These are phyloP conservation scores for Aegithalos caudatus DNA, from an alignment of 2,113 vertebrate genomes.

Conservation along the genomic window DNA sequence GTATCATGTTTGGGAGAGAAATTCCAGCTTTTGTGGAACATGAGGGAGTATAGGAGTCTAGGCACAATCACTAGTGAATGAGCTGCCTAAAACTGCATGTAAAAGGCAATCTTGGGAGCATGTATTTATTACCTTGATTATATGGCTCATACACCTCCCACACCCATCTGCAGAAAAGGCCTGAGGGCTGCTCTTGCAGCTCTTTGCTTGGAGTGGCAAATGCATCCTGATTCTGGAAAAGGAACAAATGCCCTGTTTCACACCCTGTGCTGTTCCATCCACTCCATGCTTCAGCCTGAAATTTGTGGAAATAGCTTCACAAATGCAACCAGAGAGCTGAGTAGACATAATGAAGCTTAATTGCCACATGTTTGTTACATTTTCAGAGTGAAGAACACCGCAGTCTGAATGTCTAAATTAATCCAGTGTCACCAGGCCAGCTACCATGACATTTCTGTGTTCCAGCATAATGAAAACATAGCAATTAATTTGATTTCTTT, in stretches of 20 bases:
- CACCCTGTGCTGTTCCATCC: neutral
- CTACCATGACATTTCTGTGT: constrained; percentile 12
- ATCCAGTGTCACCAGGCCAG: neutral
- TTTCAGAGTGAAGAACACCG: neutral
- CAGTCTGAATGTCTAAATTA: constrained; percentile 30
- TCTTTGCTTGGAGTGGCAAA: neutral
- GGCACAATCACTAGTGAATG: fast-evolving
- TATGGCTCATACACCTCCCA: neutral
- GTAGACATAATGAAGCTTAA: constrained; percentile 30
- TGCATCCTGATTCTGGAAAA: neutral
- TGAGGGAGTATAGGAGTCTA: neutral
- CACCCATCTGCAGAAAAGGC: neutral
- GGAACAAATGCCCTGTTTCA: neutral
- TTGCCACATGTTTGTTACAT: constrained; percentile 28
- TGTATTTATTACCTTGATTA: neutral
- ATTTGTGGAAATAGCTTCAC: neutral
- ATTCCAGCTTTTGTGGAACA: neutral
- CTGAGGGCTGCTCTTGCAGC: neutral
- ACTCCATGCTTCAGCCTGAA: neutral
- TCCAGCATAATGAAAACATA: constrained; percentile 2
- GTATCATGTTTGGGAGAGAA: neutral
- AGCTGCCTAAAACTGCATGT: neutral
- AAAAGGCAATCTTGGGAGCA: neutral
- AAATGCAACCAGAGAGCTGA: neutral
- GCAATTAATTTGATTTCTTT: constrained; percentile 15